phyloP scores from a whole-genome alignment of 2,797 vertebrate species.

The Crypturellus tataupa region DNA sequence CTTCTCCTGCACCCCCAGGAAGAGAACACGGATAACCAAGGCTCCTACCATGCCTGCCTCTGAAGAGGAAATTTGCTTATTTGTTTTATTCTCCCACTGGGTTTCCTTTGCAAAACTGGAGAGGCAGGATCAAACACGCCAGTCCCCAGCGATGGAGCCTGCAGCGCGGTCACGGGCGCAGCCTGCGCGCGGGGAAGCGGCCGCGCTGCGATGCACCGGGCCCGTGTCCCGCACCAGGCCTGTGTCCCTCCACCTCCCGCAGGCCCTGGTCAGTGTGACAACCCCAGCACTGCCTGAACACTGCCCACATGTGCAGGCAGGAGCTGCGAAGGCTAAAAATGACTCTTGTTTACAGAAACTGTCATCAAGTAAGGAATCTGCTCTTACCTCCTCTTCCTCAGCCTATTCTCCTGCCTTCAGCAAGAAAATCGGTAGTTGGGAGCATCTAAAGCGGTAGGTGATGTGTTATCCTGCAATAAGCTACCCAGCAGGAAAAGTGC shows the following conservation, averaged over 20 bases:
- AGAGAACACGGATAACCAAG: conserved; percentile 42
- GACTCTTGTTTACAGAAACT: background rate
- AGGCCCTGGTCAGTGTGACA: background rate
- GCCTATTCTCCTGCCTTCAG: background rate
- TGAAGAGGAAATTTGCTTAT: conserved; percentile 8
- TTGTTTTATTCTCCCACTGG: background rate
- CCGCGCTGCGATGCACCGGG: too few species aligned
- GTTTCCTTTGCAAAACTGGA: background rate
- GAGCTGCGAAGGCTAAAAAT: background rate
- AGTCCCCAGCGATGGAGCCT: background rate
- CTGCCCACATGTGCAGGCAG: background rate
- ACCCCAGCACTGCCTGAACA: background rate
- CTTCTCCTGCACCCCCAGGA: conserved; percentile 16
- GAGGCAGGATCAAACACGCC: background rate
- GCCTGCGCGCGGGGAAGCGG: background rate
- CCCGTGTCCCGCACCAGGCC: background rate
- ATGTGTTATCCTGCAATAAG: background rate
- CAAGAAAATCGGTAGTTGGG: background rate
- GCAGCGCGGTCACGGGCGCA: background rate
- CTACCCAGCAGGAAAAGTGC: background rate
- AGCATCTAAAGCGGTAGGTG: background rate
- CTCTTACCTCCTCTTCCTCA: background rate
- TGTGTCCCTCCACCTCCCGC: background rate
- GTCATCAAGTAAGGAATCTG: background rate
- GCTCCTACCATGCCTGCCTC: background rate